Evolutionary conservation across 2,113 vertebrate genomes (phyloP).

Genomic region (Callocephalon fimbriatum): DNA sequence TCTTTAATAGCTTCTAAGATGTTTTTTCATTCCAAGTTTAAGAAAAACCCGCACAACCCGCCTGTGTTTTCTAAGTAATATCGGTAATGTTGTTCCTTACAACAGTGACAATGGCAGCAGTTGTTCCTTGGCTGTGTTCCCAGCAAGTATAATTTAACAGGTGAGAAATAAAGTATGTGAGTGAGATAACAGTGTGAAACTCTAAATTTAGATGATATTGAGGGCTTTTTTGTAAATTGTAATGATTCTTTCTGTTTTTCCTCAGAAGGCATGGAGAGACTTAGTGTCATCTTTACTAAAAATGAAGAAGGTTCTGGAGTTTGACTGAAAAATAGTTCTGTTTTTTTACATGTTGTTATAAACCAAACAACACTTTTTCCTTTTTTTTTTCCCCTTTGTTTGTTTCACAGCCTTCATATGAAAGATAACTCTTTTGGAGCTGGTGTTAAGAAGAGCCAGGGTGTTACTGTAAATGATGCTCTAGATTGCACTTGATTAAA

Average conservation of each 20-base stretch:
- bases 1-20: constrained; percentile 24
- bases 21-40: background rate
- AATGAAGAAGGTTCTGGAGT: background rate
- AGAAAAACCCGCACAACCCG: background rate
- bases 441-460: background rate
- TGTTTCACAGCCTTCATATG: background rate
- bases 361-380: background rate
- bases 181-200: constrained; percentile 44
- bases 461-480: background rate
- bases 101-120: constrained; percentile 42
- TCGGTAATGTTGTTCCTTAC: constrained; percentile 16
- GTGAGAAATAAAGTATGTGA: constrained; percentile 62
- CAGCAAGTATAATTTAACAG: constrained; percentile 70
- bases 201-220: constrained; percentile 57
- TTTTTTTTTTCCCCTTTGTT: background rate
- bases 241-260: background rate
- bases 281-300: background rate
- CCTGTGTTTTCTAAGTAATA: background rate
- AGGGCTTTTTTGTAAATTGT: background rate
- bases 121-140: constrained; percentile 58
- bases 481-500: background rate
- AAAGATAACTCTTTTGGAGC: background rate
- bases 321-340: background rate
- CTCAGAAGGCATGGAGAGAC: background rate
- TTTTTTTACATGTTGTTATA: background rate